Conservation (phyloP, 2,888 invertebrate species). For the Cheilosia scutellata region DNA sequence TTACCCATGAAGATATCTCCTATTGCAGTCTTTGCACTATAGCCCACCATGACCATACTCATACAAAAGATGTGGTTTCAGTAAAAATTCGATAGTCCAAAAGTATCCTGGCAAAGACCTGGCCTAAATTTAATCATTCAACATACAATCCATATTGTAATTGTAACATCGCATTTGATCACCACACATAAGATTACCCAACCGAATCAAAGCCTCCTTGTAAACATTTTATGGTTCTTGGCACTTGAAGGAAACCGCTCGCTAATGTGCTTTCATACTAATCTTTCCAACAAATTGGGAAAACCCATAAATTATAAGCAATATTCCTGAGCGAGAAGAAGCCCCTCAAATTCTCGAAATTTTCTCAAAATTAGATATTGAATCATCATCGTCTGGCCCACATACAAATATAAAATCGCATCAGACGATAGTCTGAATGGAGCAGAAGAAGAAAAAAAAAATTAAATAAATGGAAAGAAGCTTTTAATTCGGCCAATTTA, state of each 20-base stretch:
- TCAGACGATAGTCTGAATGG: not conserved
- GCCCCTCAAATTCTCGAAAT: constrained; percentile 16
- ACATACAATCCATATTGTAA: not conserved
- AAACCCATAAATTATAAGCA: constrained; percentile 56
- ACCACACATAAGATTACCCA: not conserved
- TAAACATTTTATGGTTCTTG: constrained; percentile 14
- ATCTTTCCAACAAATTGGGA: constrained; percentile 39
- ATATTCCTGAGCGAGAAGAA: constrained; percentile 7
- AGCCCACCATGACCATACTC: too few species aligned
- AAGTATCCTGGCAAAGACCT: too few species aligned
- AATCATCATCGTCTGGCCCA: constrained; percentile 43
- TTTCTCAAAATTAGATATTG: constrained; percentile 41
- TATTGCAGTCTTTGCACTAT: too few species aligned
- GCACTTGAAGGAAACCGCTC: constrained; percentile 13
- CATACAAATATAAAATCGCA: not conserved
- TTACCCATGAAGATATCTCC: too few species aligned
- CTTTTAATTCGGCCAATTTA: constrained; percentile 74
- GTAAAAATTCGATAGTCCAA: too few species aligned
- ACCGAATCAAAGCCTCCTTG: not conserved
- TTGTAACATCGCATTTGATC: not conserved
- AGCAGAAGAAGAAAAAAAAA: not conserved
- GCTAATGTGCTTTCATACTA: constrained; percentile 14
- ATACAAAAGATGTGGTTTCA: too few species aligned
- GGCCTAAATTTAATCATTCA: not conserved
- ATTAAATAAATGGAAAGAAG: constrained; percentile 47